Percentiles rank a stretch among this genome's conserved stretches.
These are phyloP conservation scores for Liparis tanakae DNA, from an alignment of 2,797 vertebrate genomes.

Conservation along the genomic window DNA sequence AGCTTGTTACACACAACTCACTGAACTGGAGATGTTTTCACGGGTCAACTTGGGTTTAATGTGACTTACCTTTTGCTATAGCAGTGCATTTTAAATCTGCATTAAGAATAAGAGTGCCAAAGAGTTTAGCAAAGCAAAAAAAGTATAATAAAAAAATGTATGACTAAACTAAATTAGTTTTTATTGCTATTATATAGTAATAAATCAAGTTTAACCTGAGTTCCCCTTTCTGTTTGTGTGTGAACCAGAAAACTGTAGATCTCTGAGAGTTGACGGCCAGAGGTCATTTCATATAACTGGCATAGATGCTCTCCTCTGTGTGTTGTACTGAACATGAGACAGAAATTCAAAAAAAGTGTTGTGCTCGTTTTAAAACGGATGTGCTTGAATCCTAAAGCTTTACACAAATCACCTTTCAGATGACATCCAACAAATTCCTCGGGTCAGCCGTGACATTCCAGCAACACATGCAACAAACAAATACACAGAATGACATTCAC, in stretches of 20 bases:
- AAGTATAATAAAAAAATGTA: neutral
- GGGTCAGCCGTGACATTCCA: too few species aligned
- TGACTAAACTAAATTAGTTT: constrained; percentile 5
- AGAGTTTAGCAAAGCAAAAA: neutral
- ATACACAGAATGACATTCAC: too few species aligned
- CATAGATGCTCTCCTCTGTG: constrained; percentile 8
- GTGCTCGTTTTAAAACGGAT: constrained; percentile 20
- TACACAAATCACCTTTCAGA: constrained; percentile 20
- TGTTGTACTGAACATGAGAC: neutral
- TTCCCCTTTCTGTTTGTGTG: neutral
- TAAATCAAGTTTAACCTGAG: neutral
- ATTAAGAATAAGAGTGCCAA: neutral
- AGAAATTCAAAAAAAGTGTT: neutral
- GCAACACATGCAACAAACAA: too few species aligned
- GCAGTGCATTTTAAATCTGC: neutral
- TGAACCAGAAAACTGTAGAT: neutral
- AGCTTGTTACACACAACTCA: constrained; percentile 30
- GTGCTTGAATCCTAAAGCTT: neutral
- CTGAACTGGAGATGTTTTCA: constrained; percentile 36
- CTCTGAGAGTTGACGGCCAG: neutral
- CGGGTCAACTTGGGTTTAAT: constrained; percentile 12
- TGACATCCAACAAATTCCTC: neutral
- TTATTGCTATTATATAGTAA: neutral
- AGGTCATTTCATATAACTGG: constrained; percentile 14
- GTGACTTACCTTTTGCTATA: neutral